Evolutionary conservation across 2,888 invertebrate species (phyloP).

Genomic region (Ophion costatus): DNA sequence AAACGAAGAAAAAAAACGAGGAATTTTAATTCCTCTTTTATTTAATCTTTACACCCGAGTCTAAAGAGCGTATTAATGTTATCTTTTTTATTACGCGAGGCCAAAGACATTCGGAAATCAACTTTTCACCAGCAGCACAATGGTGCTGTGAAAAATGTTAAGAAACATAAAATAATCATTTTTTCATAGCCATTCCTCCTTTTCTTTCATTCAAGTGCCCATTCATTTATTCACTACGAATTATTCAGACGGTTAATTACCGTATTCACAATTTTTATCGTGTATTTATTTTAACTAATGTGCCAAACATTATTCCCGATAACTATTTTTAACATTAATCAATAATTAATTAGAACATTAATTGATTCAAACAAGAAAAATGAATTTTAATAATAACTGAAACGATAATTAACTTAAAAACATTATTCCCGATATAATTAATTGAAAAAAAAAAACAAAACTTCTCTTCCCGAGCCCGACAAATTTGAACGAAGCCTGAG

Average conservation of each 20-base stretch:
- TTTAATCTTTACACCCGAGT: background rate
- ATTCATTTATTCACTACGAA: background rate
- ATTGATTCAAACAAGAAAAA: too few relatives aligned
- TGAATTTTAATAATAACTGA: too few relatives aligned
- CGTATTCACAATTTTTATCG: background rate
- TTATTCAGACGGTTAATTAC: too few relatives aligned
- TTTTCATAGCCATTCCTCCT: too few relatives aligned
- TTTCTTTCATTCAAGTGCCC: too few relatives aligned
- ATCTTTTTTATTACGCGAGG: background rate
- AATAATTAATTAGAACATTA: too few relatives aligned
- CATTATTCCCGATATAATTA: background rate
- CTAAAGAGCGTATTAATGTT: background rate
- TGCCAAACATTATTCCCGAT: background rate
- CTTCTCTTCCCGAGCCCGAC: background rate
- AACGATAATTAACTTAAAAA: too few relatives aligned
- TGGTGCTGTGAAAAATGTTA: too few relatives aligned
- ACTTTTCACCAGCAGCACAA: background rate
- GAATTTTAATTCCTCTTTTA: too few relatives aligned
- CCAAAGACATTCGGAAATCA: background rate
- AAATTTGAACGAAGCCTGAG: background rate
- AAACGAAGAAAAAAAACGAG: background rate
- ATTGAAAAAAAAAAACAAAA: background rate
- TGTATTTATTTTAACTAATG: background rate
- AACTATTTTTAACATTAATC: background rate
- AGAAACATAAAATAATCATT: too few relatives aligned